A percentile compares a stretch with the other conserved stretches of the same genome.
Conservation (phyloP, 2,797 vertebrate genomes). For the Micromesistius poutassou region DNA sequence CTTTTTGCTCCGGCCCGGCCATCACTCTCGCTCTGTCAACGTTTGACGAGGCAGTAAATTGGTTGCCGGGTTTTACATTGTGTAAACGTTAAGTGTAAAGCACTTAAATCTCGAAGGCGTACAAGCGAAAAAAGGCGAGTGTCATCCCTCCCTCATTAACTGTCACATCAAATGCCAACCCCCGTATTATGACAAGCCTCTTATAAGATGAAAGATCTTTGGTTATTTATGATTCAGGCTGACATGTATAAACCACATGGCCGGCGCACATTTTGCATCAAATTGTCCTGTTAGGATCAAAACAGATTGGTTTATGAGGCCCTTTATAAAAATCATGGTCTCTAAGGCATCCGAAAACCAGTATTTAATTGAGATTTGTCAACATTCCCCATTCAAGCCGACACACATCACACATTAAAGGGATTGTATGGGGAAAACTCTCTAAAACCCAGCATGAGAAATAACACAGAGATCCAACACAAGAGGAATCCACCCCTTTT, state of each 20-base stretch:
- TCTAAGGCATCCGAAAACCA: neutral
- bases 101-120: neutral
- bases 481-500: neutral
- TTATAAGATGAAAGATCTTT: neutral
- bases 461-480: neutral
- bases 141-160: neutral
- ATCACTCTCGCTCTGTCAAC: conserved; percentile 8
- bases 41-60: conserved; percentile 24
- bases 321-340: neutral
- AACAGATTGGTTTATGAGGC: neutral
- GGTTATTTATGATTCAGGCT: neutral
- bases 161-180: neutral
- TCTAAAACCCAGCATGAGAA: neutral
- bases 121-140: neutral
- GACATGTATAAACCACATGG: neutral
- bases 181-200: neutral
- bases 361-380: neutral
- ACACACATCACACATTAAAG: neutral
- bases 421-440: no score
- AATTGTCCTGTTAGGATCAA: neutral
- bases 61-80: conserved; percentile 6
- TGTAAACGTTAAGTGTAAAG: conserved; percentile 10
- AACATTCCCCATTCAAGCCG: neutral
- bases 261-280: neutral
- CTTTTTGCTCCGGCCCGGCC: neutral